Evolutionary conservation across 2,113 vertebrate species (phyloP), one percentile per base, ranked within the genome.

Genomic region (Eira barbara): DNA sequence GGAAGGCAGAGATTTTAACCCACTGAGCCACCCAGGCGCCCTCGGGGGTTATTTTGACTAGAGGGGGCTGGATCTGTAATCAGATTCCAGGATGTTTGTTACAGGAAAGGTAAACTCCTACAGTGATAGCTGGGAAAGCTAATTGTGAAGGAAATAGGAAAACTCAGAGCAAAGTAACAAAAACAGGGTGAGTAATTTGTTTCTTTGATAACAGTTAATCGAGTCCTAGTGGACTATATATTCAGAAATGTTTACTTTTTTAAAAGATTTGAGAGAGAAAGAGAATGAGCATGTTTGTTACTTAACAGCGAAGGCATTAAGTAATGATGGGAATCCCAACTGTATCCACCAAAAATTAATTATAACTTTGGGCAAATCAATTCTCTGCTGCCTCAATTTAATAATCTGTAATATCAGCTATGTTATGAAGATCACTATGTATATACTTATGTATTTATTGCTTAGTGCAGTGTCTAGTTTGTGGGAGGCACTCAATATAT

Each of bases 161-260:
- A 85, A 96, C 18, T 86, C 21, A 82, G 3, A 93, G 49, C 29
- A 93, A 97, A 85, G 55, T 12, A 86, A 47, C 29, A 86, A 95
- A 95, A 21, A 61, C 8, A 49, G 42, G 20, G 20, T 59, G 45
- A 39, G 55, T 89, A 23, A n/a, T 45, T 69, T 67, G 39, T 76
- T 96, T 96, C 34, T 89, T 42, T 67, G 63, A 23, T 80, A 84
- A 89, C 6, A 79, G n/a, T 74, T 94, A 94, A 69, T 85, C 47
- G 27, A 59, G 20, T 67, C 39, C 47, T 42, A 34, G 3, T 82
- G 42, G 27, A 47, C 23, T 34, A 14, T 7, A 63, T 78, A 74
- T 91, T 63, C 57, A 93, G 49, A 90, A 65, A 92, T 69, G 36
- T 31, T 67, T 67, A 34, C 31, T 67, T 65, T 65, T 65, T 34